phyloP scores from a whole-genome alignment of 2,888 invertebrate species.

The Zele albiditarsus region DNA sequence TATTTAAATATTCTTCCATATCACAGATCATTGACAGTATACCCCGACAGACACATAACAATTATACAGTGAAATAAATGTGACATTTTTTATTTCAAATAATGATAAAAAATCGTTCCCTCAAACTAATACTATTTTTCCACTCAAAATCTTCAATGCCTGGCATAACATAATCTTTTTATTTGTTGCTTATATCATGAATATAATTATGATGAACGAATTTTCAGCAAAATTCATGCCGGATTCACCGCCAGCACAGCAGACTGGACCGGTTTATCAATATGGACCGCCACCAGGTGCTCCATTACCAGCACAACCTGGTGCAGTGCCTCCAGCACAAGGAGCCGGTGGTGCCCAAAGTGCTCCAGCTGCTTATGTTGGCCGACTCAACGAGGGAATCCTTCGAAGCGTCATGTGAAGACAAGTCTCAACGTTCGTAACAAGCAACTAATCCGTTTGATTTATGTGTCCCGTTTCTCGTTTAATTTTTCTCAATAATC shows the following conservation, averaged over 20 bases:
- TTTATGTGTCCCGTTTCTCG: background rate
- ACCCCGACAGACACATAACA: constrained; percentile 44
- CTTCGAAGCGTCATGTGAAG: constrained; percentile 51
- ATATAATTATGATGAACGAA: background rate
- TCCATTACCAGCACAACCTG: constrained; percentile 48
- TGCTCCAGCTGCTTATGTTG: constrained; percentile 57
- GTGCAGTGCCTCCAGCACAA: constrained; percentile 52
- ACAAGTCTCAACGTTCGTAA: constrained; percentile 27
- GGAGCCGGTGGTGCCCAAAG: constrained; percentile 51
- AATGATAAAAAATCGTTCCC: background rate
- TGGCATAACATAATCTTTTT: constrained; percentile 12
- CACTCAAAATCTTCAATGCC: background rate
- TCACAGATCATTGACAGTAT: no score
- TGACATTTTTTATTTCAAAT: background rate
- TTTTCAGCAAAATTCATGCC: constrained; percentile 71
- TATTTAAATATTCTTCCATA: background rate
- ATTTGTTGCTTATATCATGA: background rate
- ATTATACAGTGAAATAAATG: constrained; percentile 7
- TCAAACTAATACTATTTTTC: background rate
- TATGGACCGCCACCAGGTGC: constrained; percentile 54
- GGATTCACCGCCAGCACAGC: constrained; percentile 61
- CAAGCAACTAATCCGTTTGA: constrained; percentile 7
- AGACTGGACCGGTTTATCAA: constrained; percentile 58
- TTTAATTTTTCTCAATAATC: background rate
- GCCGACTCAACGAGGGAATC: constrained; percentile 48